These are phyloP conservation scores for Saccostrea echinata DNA, from an alignment of 1,140 invertebrate genomes.

Conservation along the genomic window DNA sequence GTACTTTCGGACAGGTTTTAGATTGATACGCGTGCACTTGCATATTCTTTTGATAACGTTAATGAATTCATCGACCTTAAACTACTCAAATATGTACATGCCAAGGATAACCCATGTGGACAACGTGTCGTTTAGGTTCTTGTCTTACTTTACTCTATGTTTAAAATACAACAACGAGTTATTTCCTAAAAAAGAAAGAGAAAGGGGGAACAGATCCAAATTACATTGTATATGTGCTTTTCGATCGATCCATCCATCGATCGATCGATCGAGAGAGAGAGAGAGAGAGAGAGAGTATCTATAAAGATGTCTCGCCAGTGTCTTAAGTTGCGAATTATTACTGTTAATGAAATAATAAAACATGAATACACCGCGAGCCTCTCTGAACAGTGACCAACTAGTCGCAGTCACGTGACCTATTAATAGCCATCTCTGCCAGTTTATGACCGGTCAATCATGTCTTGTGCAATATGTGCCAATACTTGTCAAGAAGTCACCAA, in stretches of 20 bases:
- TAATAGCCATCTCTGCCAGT: background rate
- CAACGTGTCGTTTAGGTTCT: too few species aligned
- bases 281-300: background rate
- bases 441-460: conserved; percentile 2
- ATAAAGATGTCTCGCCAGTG: background rate
- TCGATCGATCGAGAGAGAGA: too few species aligned
- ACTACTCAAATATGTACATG: background rate
- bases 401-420: conserved; percentile 1
- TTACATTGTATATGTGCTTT: background rate
- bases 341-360: background rate
- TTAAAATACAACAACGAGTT: background rate
- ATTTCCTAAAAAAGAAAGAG: background rate
- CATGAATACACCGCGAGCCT: background rate
- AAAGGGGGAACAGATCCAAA: background rate
- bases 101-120: background rate
- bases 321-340: background rate
- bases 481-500: background rate
- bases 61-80: background rate
- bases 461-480: conserved; percentile 13
- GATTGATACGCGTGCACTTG: background rate
- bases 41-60: background rate
- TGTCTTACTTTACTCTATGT: too few species aligned
- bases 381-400: background rate
- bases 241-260: too few species aligned
- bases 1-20: background rate